Evolutionary conservation across 2,113 vertebrate species (phyloP).

Genomic region (Festucalex cinctus): DNA sequence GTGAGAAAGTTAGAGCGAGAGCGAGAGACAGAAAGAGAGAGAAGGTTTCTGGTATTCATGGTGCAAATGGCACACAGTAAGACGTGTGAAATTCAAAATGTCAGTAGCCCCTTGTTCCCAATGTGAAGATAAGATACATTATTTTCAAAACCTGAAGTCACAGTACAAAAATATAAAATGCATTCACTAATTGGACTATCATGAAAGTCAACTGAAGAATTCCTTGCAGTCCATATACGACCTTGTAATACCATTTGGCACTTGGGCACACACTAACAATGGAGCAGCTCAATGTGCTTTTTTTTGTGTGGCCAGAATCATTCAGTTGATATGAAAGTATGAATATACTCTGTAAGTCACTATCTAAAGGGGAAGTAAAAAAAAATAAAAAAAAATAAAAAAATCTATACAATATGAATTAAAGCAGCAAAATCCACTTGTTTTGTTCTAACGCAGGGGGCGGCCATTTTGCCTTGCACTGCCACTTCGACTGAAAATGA

Average conservation of each 20-base stretch:
- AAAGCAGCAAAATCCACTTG: no score
- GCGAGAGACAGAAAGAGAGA: background rate
- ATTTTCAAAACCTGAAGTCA: conserved; percentile 74
- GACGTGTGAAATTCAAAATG: conserved; percentile 68
- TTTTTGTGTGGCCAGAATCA: background rate
- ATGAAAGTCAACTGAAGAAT: conserved; percentile 57
- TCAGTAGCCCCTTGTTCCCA: conserved; percentile 80
- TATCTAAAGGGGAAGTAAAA: no score
- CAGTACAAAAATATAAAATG: conserved; percentile 79
- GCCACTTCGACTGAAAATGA: no score
- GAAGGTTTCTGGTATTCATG: conserved; percentile 28
- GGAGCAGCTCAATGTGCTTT: conserved; percentile 12
- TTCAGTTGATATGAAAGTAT: background rate
- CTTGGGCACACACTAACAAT: conserved; percentile 63
- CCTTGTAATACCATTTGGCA: conserved; percentile 68
- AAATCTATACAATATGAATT: no score
- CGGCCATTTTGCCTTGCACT: no score
- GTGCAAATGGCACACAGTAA: conserved; percentile 55
- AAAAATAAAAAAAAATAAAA: no score
- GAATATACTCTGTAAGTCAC: background rate
- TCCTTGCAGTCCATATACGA: conserved; percentile 35
- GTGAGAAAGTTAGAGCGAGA: conserved; percentile 43
- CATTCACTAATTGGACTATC: conserved; percentile 60
- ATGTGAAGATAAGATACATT: conserved; percentile 68
- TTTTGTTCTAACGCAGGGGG: no score